phyloP scores from a whole-genome alignment of 2,113 vertebrate genomes.

The Puntigrus tetrazona region DNA sequence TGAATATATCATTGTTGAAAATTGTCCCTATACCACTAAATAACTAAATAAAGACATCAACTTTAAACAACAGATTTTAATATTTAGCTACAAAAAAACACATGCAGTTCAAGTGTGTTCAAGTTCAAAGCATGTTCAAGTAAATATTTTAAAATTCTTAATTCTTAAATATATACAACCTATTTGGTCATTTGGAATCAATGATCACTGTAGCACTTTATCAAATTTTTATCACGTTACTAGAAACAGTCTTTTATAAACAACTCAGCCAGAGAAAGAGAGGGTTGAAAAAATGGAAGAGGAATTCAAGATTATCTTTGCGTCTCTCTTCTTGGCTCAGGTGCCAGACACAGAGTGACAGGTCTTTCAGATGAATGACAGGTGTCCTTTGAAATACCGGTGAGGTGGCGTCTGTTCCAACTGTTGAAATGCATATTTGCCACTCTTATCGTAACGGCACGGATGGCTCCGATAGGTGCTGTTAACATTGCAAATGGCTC shows the following conservation, averaged over 20 bases:
- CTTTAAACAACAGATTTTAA: not conserved
- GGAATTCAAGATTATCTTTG: constrained; percentile 98
- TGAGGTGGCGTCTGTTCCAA: constrained; percentile 93
- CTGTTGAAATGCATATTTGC: constrained; percentile 99
- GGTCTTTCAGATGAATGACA: constrained; percentile 98
- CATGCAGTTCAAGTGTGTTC: not conserved
- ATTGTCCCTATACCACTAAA: no score
- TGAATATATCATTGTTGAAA: no score
- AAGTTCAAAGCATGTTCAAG: no score
- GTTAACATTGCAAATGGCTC: constrained; percentile 99
- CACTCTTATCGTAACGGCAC: constrained; percentile 97
- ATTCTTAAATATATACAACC: not conserved
- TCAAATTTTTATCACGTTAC: not conserved
- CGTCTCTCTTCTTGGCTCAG: constrained; percentile 88
- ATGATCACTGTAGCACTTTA: not conserved
- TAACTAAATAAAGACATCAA: no score
- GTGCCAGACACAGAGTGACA: constrained; percentile 91
- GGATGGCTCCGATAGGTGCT: constrained; percentile 99
- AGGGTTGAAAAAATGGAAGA: constrained; percentile 72
- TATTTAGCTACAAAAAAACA: not conserved
- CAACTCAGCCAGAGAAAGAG: constrained; percentile 71
- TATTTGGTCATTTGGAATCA: not conserved
- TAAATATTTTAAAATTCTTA: not conserved
- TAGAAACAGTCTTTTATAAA: not conserved
- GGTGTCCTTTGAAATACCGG: constrained; percentile 99